Evolutionary conservation across 2,888 invertebrate species (phyloP).

Genomic region (Chrysolina oricalcia): DNA sequence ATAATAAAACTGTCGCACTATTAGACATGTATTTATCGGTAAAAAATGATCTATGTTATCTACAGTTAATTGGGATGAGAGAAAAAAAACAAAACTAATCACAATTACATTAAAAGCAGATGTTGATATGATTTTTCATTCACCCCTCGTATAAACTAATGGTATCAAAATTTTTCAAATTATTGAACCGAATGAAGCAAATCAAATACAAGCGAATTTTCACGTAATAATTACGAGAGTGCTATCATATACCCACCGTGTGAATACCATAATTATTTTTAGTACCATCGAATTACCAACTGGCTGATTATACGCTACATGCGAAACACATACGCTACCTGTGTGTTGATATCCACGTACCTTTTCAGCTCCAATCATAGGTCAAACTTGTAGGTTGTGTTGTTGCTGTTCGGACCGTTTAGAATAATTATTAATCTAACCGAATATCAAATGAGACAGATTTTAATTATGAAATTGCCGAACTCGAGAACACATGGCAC

Average conservation of each 20-base stretch:
- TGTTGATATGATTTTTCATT: background rate
- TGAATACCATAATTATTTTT: slow-evolving; percentile 11
- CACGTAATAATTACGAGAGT: slow-evolving; percentile 6
- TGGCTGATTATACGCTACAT: slow-evolving; percentile 1
- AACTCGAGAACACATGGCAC: slow-evolving; percentile 31
- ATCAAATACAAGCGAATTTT: slow-evolving; percentile 15
- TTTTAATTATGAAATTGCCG: slow-evolving; percentile 39
- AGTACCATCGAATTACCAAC: background rate
- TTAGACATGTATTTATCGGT: too few species aligned
- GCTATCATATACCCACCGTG: background rate
- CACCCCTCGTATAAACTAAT: background rate
- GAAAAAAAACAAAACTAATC: too few species aligned
- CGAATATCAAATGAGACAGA: slow-evolving; percentile 31
- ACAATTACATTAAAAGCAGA: too few species aligned
- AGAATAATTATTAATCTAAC: background rate
- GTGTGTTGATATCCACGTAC: slow-evolving; percentile 13
- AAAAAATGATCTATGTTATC: too few species aligned
- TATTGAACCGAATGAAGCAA: background rate
- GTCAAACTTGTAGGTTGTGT: slow-evolving; percentile 1
- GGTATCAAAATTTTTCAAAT: background rate
- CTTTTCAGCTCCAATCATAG: background rate
- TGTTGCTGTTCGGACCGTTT: slow-evolving; percentile 4
- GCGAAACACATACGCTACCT: background rate
- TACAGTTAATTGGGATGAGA: too few species aligned
- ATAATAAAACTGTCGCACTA: too few species aligned